These are phyloP conservation scores for Urosaurus nigricauda DNA, from an alignment of 2,797 vertebrate genomes.

Conservation along the genomic window DNA sequence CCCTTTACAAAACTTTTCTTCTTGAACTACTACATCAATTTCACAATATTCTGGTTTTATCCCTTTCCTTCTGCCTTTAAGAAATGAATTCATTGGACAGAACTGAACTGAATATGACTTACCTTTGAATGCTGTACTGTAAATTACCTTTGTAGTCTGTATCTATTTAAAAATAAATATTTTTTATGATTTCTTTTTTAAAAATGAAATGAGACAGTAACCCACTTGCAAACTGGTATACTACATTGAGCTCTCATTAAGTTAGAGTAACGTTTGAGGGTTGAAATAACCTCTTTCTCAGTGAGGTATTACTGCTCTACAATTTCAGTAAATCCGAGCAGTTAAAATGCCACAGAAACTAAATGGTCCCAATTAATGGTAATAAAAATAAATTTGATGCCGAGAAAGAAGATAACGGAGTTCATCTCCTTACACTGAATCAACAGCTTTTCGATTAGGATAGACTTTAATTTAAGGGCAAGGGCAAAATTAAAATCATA, in stretches of 20 bases:
- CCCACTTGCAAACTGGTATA: slow-evolving; percentile 23
- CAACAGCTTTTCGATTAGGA: slow-evolving; percentile 70
- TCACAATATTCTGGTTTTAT: background rate
- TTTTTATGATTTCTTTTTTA: slow-evolving; percentile 49
- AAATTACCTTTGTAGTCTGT: slow-evolving; percentile 27
- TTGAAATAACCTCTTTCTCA: slow-evolving; percentile 37
- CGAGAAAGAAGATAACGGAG: slow-evolving; percentile 74
- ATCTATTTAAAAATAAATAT: slow-evolving; percentile 37
- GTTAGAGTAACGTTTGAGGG: slow-evolving; percentile 38
- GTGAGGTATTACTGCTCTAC: slow-evolving; percentile 56
- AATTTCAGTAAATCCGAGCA: slow-evolving; percentile 75
- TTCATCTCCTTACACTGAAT: slow-evolving; percentile 75
- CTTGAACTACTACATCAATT: background rate
- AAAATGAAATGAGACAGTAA: slow-evolving; percentile 45
- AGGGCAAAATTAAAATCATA: slow-evolving; percentile 70
- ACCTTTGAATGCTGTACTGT: background rate
- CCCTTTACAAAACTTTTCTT: background rate
- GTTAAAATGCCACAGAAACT: slow-evolving; percentile 75
- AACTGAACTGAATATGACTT: background rate
- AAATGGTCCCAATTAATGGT: slow-evolving; percentile 76
- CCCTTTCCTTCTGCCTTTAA: background rate
- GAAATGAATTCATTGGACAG: background rate
- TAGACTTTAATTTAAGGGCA: slow-evolving; percentile 75
- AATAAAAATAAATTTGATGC: slow-evolving; percentile 77
- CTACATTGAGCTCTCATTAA: slow-evolving; percentile 60